Conservation (phyloP, 2,113 vertebrate genomes). For the Seriola aureovittata region DNA sequence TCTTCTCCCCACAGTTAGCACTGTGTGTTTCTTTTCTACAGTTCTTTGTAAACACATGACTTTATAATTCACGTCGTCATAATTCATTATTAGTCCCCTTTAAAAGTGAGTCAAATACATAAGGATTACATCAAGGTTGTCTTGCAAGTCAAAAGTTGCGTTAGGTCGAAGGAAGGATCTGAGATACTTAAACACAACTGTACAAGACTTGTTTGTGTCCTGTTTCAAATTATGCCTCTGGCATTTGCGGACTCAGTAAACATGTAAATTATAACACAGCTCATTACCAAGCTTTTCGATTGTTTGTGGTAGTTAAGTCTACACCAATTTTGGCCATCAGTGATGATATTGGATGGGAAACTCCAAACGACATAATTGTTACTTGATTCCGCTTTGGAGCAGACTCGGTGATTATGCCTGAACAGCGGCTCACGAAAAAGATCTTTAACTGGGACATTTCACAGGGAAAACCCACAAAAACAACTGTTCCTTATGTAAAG, state of each 20-base stretch:
- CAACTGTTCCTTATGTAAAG: background rate
- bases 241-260: background rate
- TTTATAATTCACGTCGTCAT: background rate
- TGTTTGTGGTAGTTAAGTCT: background rate
- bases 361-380: background rate
- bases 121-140: background rate
- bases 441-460: background rate
- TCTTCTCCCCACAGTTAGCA: slow-evolving; percentile 2
- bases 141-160: background rate
- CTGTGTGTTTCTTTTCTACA: slow-evolving; percentile 6
- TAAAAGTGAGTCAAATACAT: background rate
- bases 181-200: background rate
- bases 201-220: background rate
- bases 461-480: background rate
- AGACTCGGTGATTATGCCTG: background rate
- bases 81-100: background rate
- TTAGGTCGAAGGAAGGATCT: background rate
- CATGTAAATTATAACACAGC: background rate
- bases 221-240: background rate
- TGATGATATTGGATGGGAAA: background rate
- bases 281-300: background rate
- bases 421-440: background rate
- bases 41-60: slow-evolving; percentile 4
- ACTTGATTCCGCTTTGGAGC: background rate
- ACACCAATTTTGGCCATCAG: background rate